Evolutionary conservation across 2,113 vertebrate species (phyloP).

Genomic region (Melanostigma gelatinosum): DNA sequence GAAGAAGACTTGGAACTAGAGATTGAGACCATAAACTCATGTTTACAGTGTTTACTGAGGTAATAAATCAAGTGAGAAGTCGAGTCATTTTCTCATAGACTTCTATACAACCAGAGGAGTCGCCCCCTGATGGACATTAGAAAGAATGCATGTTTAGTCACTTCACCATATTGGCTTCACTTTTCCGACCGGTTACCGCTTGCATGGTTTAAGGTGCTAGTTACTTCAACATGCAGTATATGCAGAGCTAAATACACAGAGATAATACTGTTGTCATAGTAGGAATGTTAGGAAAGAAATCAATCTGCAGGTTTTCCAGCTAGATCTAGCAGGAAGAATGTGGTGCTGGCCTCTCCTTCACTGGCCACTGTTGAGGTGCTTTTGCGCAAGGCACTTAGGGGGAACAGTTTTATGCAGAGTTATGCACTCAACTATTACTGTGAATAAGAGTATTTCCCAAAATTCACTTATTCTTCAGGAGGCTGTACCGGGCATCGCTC

Average conservation of each 20-base stretch:
- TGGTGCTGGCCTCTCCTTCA: neutral
- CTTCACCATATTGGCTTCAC: too few relatives aligned
- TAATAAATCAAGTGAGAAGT: too few relatives aligned
- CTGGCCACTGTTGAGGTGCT: neutral
- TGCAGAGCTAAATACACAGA: too few relatives aligned
- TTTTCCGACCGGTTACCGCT: neutral
- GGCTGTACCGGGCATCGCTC: neutral
- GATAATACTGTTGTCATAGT: too few relatives aligned
- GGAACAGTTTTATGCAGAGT: neutral
- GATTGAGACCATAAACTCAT: too few relatives aligned
- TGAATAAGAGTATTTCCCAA: neutral
- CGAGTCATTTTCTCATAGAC: neutral
- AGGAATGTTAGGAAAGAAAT: too few relatives aligned
- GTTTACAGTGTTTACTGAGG: too few relatives aligned
- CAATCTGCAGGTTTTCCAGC: too few relatives aligned
- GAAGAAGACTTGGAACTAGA: too few relatives aligned
- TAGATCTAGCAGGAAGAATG: neutral
- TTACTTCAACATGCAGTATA: neutral
- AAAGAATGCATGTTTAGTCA: too few relatives aligned
- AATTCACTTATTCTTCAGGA: neutral
- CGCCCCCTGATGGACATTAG: too few relatives aligned
- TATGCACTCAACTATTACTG: neutral
- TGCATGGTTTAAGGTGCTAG: neutral
- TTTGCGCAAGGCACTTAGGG: neutral
- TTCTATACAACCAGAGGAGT: neutral